Conservation (phyloP, 1,140 invertebrate species). For the Hermetia illucens region DNA sequence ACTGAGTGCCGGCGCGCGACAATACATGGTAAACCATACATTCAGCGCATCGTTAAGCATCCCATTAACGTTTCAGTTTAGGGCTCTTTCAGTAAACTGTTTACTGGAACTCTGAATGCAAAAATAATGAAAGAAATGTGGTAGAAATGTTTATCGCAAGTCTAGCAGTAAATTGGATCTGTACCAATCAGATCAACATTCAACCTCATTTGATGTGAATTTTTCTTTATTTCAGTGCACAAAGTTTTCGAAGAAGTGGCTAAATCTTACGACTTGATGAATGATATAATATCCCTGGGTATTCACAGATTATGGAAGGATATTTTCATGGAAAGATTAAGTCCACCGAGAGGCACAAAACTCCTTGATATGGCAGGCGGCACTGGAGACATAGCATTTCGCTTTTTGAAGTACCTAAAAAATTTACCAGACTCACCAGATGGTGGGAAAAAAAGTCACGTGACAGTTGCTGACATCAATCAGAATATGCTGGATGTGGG, state of each 20-base stretch:
- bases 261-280: constrained; percentile 92
- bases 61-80: no score
- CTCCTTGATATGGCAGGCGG: constrained; percentile 94
- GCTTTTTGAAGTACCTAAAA: constrained; percentile 62
- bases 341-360: constrained; percentile 59
- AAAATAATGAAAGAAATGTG: constrained; percentile 3
- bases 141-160: background rate
- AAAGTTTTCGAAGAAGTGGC: constrained; percentile 93
- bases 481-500: constrained; percentile 90
- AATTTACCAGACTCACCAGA: constrained; percentile 32
- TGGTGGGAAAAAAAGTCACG: constrained; percentile 39
- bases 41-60: no score
- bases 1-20: no score
- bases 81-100: constrained; percentile 1
- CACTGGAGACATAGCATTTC: constrained; percentile 84
- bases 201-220: no score
- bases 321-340: constrained; percentile 69
- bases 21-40: no score
- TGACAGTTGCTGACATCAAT: constrained; percentile 94
- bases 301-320: constrained; percentile 97
- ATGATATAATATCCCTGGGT: constrained; percentile 93
- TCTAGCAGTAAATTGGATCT: background rate
- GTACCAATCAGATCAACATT: constrained; percentile 1
- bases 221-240: constrained; percentile 53
- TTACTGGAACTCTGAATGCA: constrained; percentile 3